Conservation (phyloP, 2,113 vertebrate species). For the Brevimyrus niger region DNA sequence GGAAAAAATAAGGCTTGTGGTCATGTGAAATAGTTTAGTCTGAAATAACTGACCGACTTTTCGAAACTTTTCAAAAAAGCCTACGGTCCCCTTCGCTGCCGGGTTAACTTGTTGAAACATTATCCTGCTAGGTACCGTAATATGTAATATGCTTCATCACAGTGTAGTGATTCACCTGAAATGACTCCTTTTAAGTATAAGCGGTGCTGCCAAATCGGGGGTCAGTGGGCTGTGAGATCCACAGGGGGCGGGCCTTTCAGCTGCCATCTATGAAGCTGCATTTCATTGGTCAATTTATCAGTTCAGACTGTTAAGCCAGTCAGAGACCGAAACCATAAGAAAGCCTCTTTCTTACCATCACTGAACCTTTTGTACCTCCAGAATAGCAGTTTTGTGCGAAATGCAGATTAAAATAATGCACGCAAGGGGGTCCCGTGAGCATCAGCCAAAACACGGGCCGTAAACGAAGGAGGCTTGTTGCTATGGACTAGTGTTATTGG, state of each 20-base stretch:
- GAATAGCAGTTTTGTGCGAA: background rate
- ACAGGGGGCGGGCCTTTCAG: background rate
- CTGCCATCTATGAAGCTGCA: background rate
- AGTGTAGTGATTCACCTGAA: background rate
- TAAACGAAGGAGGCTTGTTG: conserved; percentile 46
- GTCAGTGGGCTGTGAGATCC: background rate
- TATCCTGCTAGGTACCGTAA: background rate
- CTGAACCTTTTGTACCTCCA: background rate
- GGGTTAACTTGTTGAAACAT: background rate
- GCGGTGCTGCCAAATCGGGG: background rate
- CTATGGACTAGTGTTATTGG: conserved; percentile 62
- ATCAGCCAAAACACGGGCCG: conserved; percentile 10
- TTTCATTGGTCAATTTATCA: background rate
- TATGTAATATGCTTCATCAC: background rate
- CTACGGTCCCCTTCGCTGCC: background rate
- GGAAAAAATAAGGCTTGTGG: background rate
- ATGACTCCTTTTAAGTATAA: background rate
- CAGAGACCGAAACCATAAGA: background rate
- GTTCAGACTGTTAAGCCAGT: background rate
- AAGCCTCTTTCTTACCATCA: background rate
- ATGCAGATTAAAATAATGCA: background rate
- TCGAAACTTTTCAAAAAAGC: background rate
- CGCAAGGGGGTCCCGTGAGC: background rate
- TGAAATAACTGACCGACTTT: background rate
- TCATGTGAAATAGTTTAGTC: background rate